Conservation (phyloP, 1,140 invertebrate genomes). For the Brevipalpus yothersi region DNA sequence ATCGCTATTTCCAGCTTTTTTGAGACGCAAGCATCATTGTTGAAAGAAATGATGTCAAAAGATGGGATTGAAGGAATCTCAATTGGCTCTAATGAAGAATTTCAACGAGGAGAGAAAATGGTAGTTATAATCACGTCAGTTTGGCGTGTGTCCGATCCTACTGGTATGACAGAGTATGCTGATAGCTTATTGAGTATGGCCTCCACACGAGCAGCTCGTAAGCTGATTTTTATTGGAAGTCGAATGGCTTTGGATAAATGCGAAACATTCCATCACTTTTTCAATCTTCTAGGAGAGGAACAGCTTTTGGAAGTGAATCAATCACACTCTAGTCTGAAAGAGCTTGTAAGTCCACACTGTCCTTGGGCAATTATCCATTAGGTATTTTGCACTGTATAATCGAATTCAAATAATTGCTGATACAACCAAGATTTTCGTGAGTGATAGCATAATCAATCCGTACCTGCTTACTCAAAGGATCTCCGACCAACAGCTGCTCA, state of each 20-base stretch:
- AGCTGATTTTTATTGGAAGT: constrained; percentile 64
- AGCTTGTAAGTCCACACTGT: too few relatives aligned
- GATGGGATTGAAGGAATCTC: constrained; percentile 29
- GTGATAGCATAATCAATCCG: too few relatives aligned
- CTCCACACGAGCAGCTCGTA: constrained; percentile 69
- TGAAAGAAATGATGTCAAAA: constrained; percentile 28
- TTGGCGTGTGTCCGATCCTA: constrained; percentile 19
- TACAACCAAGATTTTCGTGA: too few relatives aligned
- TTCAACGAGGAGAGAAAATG: constrained; percentile 79
- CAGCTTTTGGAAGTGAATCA: too few relatives aligned
- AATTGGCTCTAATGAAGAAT: constrained; percentile 89
- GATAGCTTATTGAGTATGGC: constrained; percentile 74
- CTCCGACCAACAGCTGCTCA: too few relatives aligned
- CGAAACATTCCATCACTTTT: constrained; percentile 27
- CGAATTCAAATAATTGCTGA: too few relatives aligned
- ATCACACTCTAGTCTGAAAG: too few relatives aligned
- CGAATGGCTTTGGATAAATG: constrained; percentile 33
- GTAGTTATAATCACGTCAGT: constrained; percentile 74
- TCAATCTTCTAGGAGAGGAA: too few relatives aligned
- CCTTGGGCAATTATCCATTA: too few relatives aligned
- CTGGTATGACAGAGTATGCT: not conserved
- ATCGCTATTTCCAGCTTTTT: constrained; percentile 81
- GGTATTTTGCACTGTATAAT: too few relatives aligned
- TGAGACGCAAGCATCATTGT: constrained; percentile 48
- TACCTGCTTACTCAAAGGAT: too few relatives aligned